These are phyloP conservation scores for Epinephelus fuscoguttatus DNA, from an alignment of 2,113 vertebrate genomes.

Conservation along the genomic window DNA sequence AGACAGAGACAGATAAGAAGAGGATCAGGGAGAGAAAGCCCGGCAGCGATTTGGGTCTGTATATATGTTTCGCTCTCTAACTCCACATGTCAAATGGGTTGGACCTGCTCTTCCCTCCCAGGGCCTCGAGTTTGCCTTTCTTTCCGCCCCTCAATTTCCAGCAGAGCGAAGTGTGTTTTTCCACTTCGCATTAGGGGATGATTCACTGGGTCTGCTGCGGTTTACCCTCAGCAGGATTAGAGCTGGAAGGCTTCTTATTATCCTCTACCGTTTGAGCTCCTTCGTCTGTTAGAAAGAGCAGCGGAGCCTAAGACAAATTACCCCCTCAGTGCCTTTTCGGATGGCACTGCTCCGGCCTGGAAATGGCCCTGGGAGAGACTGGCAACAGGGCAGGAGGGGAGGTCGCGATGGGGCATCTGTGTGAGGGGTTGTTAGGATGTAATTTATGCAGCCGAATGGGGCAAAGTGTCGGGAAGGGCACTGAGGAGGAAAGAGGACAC, in stretches of 20 bases:
- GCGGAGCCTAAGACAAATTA: slow-evolving; percentile 71
- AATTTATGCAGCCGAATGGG: slow-evolving; percentile 42
- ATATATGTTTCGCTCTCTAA: slow-evolving; percentile 42
- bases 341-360: slow-evolving; percentile 36
- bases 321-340: slow-evolving; percentile 57
- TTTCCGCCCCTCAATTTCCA: slow-evolving; percentile 55
- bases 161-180: slow-evolving; percentile 57
- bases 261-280: slow-evolving; percentile 57
- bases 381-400: slow-evolving; percentile 15
- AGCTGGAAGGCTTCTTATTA: slow-evolving; percentile 72
- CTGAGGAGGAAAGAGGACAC: slow-evolving; percentile 32
- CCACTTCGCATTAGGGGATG: slow-evolving; percentile 65
- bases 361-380: slow-evolving; percentile 39
- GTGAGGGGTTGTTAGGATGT: slow-evolving; percentile 33
- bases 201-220: slow-evolving; percentile 64
- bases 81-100: slow-evolving; percentile 62
- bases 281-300: slow-evolving; percentile 64
- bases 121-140: slow-evolving; percentile 39
- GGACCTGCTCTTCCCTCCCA: slow-evolving; percentile 51
- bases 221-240: slow-evolving; percentile 71
- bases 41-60: slow-evolving; percentile 25
- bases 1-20: slow-evolving; percentile 21
- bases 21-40: slow-evolving; percentile 49
- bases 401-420: not conserved
- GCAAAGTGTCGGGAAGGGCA: slow-evolving; percentile 16